Percentiles rank a stretch among this genome's conserved stretches.
These are phyloP conservation scores for Gambelia wislizenii DNA, from an alignment of 2,797 vertebrate genomes.

Conservation along the genomic window DNA sequence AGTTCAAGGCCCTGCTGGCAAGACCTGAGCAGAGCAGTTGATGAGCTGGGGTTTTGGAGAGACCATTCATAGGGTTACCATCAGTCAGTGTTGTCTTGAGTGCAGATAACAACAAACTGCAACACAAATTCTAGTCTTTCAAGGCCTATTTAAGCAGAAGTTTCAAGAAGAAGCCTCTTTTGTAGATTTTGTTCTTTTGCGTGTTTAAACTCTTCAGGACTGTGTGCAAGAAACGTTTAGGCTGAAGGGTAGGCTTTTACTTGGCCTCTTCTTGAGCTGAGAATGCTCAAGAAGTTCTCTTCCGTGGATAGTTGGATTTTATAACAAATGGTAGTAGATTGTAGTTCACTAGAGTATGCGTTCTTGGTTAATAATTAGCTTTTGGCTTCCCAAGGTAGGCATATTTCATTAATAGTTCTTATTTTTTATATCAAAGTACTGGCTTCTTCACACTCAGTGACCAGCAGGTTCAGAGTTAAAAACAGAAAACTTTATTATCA, in stretches of 20 bases:
- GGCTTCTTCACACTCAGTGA: no score
- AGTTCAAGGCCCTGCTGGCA: no score
- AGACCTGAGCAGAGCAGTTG: no score
- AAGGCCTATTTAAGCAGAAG: neutral
- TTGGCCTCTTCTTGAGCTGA: conserved; percentile 11
- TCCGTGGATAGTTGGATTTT: neutral
- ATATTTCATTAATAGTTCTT: neutral
- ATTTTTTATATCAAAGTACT: neutral
- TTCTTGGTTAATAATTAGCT: conserved; percentile 6
- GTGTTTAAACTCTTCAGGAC: neutral
- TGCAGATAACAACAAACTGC: neutral
- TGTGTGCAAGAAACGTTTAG: conserved; percentile 11
- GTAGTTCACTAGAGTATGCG: neutral
- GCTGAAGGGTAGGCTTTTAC: neutral
- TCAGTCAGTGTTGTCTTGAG: no score
- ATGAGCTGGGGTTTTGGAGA: no score
- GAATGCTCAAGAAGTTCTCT: conserved; percentile 1
- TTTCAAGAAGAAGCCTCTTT: neutral
- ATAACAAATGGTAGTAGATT: neutral
- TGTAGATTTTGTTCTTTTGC: conserved; percentile 17
- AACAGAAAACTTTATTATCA: no score
- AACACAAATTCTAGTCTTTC: conserved; percentile 23
- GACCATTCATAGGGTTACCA: no score
- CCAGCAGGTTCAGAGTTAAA: no score
- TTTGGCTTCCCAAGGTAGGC: neutral